These are phyloP conservation scores for Pterocles burchelli DNA, from an alignment of 2,113 vertebrate species.

Conservation along the genomic window DNA sequence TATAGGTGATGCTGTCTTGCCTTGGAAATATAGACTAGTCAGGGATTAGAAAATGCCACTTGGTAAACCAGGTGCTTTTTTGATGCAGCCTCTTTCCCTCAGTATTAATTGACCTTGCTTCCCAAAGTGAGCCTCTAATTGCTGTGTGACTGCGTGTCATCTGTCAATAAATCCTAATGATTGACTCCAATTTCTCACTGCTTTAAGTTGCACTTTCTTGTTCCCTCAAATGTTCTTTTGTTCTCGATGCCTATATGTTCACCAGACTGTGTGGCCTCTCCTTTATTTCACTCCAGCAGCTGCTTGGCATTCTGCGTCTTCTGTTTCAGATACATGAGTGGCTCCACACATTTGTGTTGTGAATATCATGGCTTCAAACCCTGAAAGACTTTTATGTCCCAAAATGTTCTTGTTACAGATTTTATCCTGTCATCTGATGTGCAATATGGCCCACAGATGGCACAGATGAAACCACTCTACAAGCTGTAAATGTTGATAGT, in stretches of 20 bases:
- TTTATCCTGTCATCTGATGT: slow-evolving; percentile 54
- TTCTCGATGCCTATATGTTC: neutral
- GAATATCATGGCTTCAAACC: slow-evolving; percentile 10
- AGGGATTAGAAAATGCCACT: neutral
- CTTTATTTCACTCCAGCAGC: slow-evolving; percentile 40
- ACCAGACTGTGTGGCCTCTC: slow-evolving; percentile 22
- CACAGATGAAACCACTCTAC: neutral
- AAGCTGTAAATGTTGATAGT: slow-evolving; percentile 29
- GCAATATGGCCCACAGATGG: slow-evolving; percentile 57
- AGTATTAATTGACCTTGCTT: neutral
- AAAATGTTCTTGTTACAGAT: neutral
- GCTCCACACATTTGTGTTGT: neutral
- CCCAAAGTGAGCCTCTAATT: neutral
- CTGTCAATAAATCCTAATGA: neutral
- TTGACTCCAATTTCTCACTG: neutral
- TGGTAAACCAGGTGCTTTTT: neutral
- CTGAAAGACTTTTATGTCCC: slow-evolving; percentile 12
- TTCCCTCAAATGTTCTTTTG: slow-evolving; percentile 14
- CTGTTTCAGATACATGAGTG: slow-evolving; percentile 14
- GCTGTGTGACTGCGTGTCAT: neutral
- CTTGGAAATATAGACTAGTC: neutral
- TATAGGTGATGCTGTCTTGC: neutral
- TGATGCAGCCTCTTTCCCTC: neutral
- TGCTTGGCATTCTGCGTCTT: neutral
- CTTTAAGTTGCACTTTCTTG: neutral